These are phyloP conservation scores for Apamea crenata DNA, from an alignment of 2,888 invertebrate genomes.

Conservation along the genomic window DNA sequence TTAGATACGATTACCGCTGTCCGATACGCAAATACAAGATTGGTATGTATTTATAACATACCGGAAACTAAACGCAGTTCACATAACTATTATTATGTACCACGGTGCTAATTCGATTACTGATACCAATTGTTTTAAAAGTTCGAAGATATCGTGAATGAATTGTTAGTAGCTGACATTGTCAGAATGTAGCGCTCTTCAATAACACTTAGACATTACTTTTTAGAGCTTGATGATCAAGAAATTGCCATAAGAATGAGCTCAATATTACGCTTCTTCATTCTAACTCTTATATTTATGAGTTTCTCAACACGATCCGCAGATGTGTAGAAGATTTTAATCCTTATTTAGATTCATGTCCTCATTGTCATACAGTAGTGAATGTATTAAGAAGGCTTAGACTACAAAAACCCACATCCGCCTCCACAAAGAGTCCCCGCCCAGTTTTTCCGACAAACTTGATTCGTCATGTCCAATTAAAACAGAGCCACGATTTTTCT, in stretches of 20 bases:
- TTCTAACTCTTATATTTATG: not conserved
- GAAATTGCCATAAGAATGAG: conserved; percentile 15
- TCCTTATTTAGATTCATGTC: conserved; percentile 45
- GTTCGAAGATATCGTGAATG: conserved; percentile 48
- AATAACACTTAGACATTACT: conserved; percentile 26
- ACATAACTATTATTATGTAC: conserved; percentile 65
- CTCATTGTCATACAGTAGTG: conserved; percentile 55
- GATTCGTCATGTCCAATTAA: conserved; percentile 88
- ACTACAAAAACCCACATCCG: conserved; percentile 75
- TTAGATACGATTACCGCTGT: conserved; percentile 78
- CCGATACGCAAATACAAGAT: conserved; percentile 82
- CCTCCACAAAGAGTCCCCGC: conserved; percentile 82
- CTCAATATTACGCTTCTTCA: conserved; percentile 11
- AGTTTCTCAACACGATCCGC: conserved; percentile 13
- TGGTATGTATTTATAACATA: conserved; percentile 73
- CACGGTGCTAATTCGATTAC: conserved; percentile 69
- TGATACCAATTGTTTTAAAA: conserved; percentile 63
- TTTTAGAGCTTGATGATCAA: conserved; percentile 26
- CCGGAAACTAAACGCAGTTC: conserved; percentile 69
- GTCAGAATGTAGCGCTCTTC: conserved; percentile 27
- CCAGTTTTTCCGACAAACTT: conserved; percentile 85
- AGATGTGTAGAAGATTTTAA: conserved; percentile 8
- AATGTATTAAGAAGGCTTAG: conserved; percentile 39
- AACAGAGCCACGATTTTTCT: conserved; percentile 84
- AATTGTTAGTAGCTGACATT: conserved; percentile 54